Conservation (phyloP, 2,888 invertebrate genomes). For the Eucriotettix oculatus region DNA sequence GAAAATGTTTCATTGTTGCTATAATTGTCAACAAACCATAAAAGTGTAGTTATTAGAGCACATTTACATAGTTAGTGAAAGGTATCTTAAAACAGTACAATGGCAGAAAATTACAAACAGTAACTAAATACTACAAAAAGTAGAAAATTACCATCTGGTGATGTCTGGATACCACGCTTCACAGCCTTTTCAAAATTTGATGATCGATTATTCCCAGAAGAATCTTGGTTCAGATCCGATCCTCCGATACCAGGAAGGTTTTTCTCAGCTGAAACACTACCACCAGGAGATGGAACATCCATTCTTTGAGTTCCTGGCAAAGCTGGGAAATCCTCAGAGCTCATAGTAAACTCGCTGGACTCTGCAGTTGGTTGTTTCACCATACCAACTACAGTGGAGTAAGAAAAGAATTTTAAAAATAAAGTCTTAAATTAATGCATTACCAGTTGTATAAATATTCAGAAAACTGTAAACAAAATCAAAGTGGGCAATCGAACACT, state of each 20-base stretch:
- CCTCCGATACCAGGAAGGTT: conserved; percentile 7
- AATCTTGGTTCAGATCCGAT: conserved; percentile 10
- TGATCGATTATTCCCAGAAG: conserved; percentile 16
- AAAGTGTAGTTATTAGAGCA: too few species aligned
- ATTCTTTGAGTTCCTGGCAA: conserved; percentile 71
- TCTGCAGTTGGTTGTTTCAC: conserved; percentile 87
- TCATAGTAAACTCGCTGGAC: conserved; percentile 91
- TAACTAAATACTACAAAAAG: too few species aligned
- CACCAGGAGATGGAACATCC: conserved; percentile 50
- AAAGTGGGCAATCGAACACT: not conserved
- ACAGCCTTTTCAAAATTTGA: conserved; percentile 17
- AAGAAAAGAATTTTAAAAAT: not conserved
- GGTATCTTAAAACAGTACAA: too few species aligned
- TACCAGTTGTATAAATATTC: not conserved
- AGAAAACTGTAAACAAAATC: not conserved
- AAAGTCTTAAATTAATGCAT: not conserved
- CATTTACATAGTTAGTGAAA: too few species aligned
- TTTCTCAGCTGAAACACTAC: conserved; percentile 27
- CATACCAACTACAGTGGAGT: conserved; percentile 57
- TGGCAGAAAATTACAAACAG: too few species aligned
- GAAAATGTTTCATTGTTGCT: too few species aligned
- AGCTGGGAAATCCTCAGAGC: conserved; percentile 98
- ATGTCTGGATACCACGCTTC: conserved; percentile 84
- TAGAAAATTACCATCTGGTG: conserved; percentile 60
- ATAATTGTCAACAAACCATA: too few species aligned